These are phyloP conservation scores for Salpingus planirostris DNA, from an alignment of 2,888 invertebrate species.

Conservation along the genomic window DNA sequence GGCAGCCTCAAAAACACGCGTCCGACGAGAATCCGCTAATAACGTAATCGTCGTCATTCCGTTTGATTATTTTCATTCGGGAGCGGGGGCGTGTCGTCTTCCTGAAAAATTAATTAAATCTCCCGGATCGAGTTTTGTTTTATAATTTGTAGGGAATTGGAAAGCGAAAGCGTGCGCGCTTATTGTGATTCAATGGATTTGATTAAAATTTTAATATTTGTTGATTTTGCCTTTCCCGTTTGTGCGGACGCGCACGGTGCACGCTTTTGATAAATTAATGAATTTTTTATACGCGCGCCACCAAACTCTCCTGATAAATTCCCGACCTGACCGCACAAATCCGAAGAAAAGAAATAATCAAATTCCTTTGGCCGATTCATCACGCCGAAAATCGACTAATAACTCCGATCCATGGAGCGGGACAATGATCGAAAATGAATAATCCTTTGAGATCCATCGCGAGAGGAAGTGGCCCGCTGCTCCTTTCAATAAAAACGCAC, in stretches of 20 bases:
- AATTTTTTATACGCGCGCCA: slow-evolving; percentile 31
- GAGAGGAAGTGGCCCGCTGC: slow-evolving; percentile 21
- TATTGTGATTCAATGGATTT: slow-evolving; percentile 33
- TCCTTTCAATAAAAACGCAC: slow-evolving; percentile 21
- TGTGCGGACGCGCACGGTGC: no score
- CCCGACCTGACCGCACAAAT: no score
- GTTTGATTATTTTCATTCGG: no score
- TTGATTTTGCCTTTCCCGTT: slow-evolving; percentile 33
- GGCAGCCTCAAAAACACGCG: no score
- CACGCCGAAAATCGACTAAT: slow-evolving; percentile 20
- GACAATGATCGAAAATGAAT: no score
- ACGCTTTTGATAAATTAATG: slow-evolving; percentile 30
- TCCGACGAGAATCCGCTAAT: no score
- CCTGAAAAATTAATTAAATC: slow-evolving; percentile 32
- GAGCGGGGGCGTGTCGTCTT: no score
- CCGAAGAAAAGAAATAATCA: no score
- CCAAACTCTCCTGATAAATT: no score
- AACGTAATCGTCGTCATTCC: no score
- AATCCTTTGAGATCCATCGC: slow-evolving; percentile 20
- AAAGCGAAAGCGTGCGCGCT: slow-evolving; percentile 26
- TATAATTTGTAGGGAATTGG: slow-evolving; percentile 30
- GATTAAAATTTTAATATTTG: slow-evolving; percentile 39
- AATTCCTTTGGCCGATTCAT: no score
- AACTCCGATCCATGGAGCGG: slow-evolving; percentile 20
- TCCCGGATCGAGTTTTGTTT: slow-evolving; percentile 29